Evolutionary conservation across 1,140 invertebrate genomes (phyloP).

Genomic region (Drosophila tsacasi): DNA sequence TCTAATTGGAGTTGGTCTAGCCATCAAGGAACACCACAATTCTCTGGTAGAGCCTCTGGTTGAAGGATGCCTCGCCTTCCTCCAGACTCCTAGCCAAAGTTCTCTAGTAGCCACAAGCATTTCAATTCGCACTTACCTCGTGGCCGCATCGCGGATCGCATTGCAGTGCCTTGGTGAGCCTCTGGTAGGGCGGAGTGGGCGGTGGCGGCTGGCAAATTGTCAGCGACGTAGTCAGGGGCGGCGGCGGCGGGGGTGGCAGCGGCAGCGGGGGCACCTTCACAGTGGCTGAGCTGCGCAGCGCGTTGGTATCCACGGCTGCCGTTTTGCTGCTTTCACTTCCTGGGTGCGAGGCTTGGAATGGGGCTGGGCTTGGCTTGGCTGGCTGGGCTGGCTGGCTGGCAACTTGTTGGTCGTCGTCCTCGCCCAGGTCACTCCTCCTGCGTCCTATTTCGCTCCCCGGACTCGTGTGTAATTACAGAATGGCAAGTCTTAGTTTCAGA

Average conservation of each 20-base stretch:
- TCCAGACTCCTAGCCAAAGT: constrained; percentile 1
- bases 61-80: background rate
- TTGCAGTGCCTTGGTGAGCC: constrained; percentile 85
- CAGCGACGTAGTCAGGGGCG: constrained; percentile 58
- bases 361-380: background rate
- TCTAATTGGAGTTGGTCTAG: background rate
- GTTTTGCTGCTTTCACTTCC: constrained; percentile 75
- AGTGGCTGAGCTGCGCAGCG: constrained; percentile 73
- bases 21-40: constrained; percentile 1
- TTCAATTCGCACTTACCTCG: constrained; percentile 76
- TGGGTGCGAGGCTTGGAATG: constrained; percentile 20
- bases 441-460: constrained; percentile 5
- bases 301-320: constrained; percentile 84
- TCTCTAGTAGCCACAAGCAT: background rate
- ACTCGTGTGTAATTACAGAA: constrained; percentile 55
- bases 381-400: constrained; percentile 9
- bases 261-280: constrained; percentile 58
- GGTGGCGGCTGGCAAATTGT: constrained; percentile 77
- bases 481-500: constrained; percentile 29
- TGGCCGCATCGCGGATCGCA: constrained; percentile 85
- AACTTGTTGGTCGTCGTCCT: constrained; percentile 54
- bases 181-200: constrained; percentile 83
- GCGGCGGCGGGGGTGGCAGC: constrained; percentile 41
- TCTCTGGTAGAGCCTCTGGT: background rate
- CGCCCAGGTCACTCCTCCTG: constrained; percentile 12